Evolutionary conservation across 2,888 invertebrate genomes (phyloP), one percentile per base, ranked within the genome.

Genomic region (Colostygia pectinataria): DNA sequence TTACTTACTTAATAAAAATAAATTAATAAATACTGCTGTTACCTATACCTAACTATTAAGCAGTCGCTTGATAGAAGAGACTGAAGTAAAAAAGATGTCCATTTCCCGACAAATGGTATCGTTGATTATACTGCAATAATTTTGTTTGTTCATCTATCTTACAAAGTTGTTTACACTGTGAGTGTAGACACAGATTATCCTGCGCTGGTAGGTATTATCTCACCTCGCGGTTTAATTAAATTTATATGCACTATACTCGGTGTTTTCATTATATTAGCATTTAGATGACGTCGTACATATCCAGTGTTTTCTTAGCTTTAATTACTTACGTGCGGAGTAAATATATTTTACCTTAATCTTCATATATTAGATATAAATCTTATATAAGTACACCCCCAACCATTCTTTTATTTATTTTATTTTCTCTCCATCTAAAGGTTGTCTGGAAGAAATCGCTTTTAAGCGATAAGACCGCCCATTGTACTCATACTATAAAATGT

Each of bases 171-270:
- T 51, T 46, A 45, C 23, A 24, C 41, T 28, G 20, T 15, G 42
- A 41, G 46, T 52, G 46, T 42, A 42, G 45, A 38, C 38, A 10
- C 33, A 43, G 52, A 38, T 52, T 46, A 52, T 34, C 27, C 20
- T 28, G 31, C 34, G 31, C 45, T 31, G 34, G 42, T 14, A 39
- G 38, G 33, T 46, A 52, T 57, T 52, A 49, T 52, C 58, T 54
- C 47, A 49, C 56, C 53, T 55, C 43, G 38, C 34, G 42, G 54
- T 46, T 44, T 56, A 59, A 59, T 60, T 68, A 63, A 67, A 56
- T 70, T 67, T 55, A 58, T 61, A 58, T 61, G 65, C 69, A 64
- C 64, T 62, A 53, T 52, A 46, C 42, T 42, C 46, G 40, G 53
- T 41, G 58, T 55, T 55, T 56, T 63, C 59, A 39, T 51, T 62